These are phyloP conservation scores for Ormyrus rosae DNA, from an alignment of 2,888 invertebrate species.

Conservation along the genomic window DNA sequence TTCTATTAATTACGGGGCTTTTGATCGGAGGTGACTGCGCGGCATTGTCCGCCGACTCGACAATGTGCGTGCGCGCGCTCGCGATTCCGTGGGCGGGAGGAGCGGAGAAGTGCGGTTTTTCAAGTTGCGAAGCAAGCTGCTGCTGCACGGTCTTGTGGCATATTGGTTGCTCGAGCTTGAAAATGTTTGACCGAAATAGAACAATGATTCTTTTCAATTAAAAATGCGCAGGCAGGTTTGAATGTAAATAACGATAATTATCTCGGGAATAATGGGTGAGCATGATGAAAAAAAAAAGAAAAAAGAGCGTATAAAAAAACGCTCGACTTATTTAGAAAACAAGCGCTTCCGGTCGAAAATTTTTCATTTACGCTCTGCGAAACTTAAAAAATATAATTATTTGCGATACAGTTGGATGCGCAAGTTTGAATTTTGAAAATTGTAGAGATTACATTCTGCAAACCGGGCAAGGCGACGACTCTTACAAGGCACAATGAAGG, in stretches of 20 bases:
- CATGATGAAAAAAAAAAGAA: no score
- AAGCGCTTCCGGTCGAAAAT: neutral
- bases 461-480: neutral
- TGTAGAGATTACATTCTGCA: neutral
- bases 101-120: no score
- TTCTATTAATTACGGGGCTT: slow-evolving; percentile 4
- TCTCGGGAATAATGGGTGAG: no score
- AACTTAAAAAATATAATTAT: neutral
- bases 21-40: neutral
- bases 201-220: no score
- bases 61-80: no score
- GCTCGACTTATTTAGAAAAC: neutral
- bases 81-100: no score
- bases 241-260: no score
- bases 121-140: no score
- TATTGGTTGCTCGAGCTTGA: no score
- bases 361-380: neutral
- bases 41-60: neutral
- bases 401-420: slow-evolving; percentile 3
- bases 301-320: neutral
- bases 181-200: no score
- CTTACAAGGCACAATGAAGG: neutral
- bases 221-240: no score
- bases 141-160: no score
- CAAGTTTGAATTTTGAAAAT: neutral